Conservation (phyloP, 2,888 invertebrate genomes). For the Cetonia aurata region DNA sequence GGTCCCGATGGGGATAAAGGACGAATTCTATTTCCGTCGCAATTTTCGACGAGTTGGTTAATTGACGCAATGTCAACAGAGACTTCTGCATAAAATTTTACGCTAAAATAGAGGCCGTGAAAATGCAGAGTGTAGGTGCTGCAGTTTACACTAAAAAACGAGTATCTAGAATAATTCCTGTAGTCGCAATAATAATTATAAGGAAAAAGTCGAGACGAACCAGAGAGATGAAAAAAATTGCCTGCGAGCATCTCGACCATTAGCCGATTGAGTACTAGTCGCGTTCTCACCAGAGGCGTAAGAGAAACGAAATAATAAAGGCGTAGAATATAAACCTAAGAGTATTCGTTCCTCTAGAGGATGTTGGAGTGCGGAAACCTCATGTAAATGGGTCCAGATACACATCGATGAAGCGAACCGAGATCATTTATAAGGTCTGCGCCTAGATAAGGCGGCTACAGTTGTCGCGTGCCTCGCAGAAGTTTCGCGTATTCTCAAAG, state of each 20-base stretch:
- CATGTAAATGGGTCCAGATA: not conserved
- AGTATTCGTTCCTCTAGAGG: not conserved
- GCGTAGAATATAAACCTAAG: not conserved
- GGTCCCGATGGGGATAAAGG: no score
- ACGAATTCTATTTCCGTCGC: not conserved
- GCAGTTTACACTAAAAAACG: no score
- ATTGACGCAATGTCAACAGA: slow-evolving; percentile 7
- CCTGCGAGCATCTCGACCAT: no score
- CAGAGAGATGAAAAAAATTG: no score
- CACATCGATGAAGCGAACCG: slow-evolving; percentile 2
- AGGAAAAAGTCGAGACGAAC: no score
- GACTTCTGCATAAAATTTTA: slow-evolving; percentile 8
- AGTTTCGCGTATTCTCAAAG: not conserved
- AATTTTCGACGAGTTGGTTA: slow-evolving; percentile 1
- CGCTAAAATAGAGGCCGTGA: not conserved
- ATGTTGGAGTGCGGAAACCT: not conserved
- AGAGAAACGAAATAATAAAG: not conserved
- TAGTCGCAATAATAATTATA: no score
- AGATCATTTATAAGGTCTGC: slow-evolving; percentile 5
- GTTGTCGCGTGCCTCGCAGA: not conserved
- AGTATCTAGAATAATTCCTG: no score
- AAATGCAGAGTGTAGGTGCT: not conserved
- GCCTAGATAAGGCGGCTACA: not conserved
- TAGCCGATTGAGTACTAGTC: no score
- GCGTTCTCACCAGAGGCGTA: no score